Evolutionary conservation across 1,140 invertebrate species (phyloP).

Genomic region (Bombus affinis): DNA sequence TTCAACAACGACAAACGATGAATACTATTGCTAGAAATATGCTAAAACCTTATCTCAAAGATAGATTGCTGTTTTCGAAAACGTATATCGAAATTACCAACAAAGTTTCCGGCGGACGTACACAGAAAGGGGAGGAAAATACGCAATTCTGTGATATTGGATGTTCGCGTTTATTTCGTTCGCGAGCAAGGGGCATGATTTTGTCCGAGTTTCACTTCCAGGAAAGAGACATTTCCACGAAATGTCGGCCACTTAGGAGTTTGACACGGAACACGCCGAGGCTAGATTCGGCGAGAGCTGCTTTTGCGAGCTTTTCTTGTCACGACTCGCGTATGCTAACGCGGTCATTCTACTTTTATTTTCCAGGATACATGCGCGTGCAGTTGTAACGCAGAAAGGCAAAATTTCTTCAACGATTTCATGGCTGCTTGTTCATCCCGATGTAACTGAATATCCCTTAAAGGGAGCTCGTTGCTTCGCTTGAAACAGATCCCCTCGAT

Average conservation of each 20-base stretch:
- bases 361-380: background rate
- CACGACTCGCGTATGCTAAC: no score
- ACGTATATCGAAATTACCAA: no score
- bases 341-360: background rate
- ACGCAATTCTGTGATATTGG: no score
- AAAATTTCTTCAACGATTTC: conserved; percentile 13
- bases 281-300: no score
- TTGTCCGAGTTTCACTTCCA: background rate
- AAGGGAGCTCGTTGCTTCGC: background rate
- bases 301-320: conserved; percentile 5
- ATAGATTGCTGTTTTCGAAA: no score
- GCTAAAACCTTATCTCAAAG: no score
- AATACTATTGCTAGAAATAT: no score
- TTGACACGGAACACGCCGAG: conserved; percentile 17
- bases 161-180: conserved; percentile 2
- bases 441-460: conserved; percentile 36
- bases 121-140: no score
- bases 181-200: background rate
- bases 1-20: no score
- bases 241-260: conserved; percentile 10
- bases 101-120: no score
- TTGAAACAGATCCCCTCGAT: conserved; percentile 4
- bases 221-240: background rate
- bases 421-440: background rate
- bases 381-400: background rate